Percentiles rank a stretch among this genome's conserved stretches.
These are phyloP conservation scores for Zaprionus lineosus DNA, from an alignment of 2,888 invertebrate genomes.

Conservation along the genomic window DNA sequence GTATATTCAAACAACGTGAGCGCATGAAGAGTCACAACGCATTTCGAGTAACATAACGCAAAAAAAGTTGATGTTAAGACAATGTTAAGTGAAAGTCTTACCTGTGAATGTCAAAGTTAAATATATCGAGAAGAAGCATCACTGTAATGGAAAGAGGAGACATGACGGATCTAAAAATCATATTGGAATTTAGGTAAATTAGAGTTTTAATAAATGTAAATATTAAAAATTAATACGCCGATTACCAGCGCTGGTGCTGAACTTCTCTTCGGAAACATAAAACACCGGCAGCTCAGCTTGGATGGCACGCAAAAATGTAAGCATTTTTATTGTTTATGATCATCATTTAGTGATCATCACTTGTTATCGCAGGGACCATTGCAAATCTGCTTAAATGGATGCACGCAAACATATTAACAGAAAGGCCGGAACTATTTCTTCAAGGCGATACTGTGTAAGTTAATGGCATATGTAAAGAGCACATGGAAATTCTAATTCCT, in stretches of 20 bases:
- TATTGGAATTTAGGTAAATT: conserved; percentile 78
- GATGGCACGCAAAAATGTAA: conserved; percentile 84
- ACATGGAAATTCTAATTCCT: neutral
- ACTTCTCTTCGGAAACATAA: conserved; percentile 92
- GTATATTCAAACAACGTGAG: too few relatives aligned
- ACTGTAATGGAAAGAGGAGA: neutral
- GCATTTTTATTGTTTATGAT: neutral
- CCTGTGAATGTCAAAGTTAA: conserved; percentile 29
- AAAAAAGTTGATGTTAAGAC: neutral
- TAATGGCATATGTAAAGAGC: neutral
- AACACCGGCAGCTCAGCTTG: conserved; percentile 87
- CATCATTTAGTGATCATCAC: conserved; percentile 61
- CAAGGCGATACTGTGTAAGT: conserved; percentile 83
- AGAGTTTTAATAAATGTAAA: too few relatives aligned
- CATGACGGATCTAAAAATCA: conserved; percentile 62
- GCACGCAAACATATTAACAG: conserved; percentile 91
- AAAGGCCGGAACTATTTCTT: conserved; percentile 89
- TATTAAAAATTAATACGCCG: too few relatives aligned
- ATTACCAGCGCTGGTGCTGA: conserved; percentile 93
- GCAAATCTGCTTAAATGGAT: conserved; percentile 91
- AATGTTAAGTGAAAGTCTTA: neutral
- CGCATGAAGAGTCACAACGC: too few relatives aligned
- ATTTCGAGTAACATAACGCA: conserved; percentile 1
- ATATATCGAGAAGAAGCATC: conserved; percentile 5
- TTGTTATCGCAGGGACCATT: conserved; percentile 85